Conservation (phyloP, 2,888 invertebrate genomes). For the Pristionchus maxplancki region DNA sequence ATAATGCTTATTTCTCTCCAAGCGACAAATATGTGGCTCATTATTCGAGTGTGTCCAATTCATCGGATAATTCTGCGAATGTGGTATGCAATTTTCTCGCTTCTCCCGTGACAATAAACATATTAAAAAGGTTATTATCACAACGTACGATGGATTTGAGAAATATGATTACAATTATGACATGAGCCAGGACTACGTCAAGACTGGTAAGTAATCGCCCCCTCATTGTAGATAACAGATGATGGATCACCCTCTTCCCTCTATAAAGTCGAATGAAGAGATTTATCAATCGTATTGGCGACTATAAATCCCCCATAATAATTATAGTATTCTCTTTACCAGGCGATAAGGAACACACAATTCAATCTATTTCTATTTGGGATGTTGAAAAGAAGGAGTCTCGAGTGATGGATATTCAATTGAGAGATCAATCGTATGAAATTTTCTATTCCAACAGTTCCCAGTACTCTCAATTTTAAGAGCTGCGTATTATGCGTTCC, state of each 20-base stretch:
- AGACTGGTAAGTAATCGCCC: neutral
- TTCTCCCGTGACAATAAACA: no score
- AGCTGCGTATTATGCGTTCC: neutral
- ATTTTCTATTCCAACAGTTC: no score
- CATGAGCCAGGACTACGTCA: constrained; percentile 19
- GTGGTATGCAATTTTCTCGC: neutral
- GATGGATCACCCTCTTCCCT: no score
- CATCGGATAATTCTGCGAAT: neutral
- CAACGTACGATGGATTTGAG: neutral
- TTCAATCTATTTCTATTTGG: constrained; percentile 8
- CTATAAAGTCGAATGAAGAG: no score
- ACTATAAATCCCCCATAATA: no score
- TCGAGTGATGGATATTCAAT: neutral
- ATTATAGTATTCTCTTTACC: no score
- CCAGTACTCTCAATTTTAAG: no score
- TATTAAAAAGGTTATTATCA: neutral
- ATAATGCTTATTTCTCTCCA: neutral
- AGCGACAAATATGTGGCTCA: neutral
- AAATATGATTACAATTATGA: neutral
- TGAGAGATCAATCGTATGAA: neutral
- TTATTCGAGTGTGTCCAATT: neutral
- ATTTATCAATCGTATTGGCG: no score
- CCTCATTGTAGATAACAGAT: no score
- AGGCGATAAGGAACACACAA: neutral
- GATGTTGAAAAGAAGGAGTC: neutral